Conservation (phyloP, 2,113 vertebrate genomes). For the Balaenoptera acutorostrata region DNA sequence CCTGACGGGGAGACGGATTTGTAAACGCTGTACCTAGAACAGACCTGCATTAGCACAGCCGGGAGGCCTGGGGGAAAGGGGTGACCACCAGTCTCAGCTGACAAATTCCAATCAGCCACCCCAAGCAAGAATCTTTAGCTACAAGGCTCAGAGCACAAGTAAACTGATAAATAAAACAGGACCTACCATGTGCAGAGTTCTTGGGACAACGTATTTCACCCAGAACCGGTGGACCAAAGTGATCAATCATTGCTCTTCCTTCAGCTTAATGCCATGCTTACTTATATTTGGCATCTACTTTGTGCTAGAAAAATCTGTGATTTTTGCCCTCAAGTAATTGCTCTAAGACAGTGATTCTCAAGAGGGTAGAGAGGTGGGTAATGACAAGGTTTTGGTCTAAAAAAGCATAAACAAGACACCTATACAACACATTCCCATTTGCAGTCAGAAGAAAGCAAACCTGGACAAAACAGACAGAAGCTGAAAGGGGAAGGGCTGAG, state of each 20-base stretch:
- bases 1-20: background rate
- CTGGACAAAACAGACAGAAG: background rate
- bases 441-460: background rate
- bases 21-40: background rate
- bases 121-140: background rate
- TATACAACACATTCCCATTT: accelerated
- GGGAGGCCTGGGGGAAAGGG: background rate
- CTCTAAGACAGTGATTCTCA: background rate
- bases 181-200: background rate
- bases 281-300: background rate
- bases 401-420: background rate
- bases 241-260: accelerated
- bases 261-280: background rate
- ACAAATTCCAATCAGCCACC: background rate
- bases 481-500: background rate
- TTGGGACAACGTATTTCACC: accelerated
- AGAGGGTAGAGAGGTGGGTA: too few species aligned
- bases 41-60: background rate
- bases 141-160: background rate
- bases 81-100: background rate
- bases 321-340: background rate
- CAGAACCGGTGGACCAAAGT: background rate
- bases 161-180: background rate
- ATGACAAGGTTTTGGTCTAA: background rate
- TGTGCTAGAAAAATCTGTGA: background rate